phyloP scores from a whole-genome alignment of 1,140 invertebrate genomes.

The Lepidurus arcticus region DNA sequence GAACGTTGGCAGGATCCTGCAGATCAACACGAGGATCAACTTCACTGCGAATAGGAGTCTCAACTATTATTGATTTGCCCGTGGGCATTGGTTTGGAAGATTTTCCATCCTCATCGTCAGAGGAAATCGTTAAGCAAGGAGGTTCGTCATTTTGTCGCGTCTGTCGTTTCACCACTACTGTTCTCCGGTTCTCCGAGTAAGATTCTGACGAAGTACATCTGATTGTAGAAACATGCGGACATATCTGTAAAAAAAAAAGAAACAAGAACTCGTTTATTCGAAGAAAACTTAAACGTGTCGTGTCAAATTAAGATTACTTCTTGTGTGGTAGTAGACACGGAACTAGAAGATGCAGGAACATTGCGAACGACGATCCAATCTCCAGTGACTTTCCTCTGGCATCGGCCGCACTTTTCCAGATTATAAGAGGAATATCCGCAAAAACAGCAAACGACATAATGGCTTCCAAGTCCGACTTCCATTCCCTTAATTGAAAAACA shows the following conservation, averaged over 20 bases:
- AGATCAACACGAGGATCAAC: not conserved
- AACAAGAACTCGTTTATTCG: not conserved
- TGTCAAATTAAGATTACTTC: too few species aligned
- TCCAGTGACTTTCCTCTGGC: not conserved
- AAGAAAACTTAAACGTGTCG: not conserved
- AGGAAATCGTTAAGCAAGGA: slow-evolving; percentile 27
- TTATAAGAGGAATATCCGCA: slow-evolving; percentile 2
- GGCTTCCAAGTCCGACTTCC: not conserved
- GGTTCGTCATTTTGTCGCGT: slow-evolving; percentile 17
- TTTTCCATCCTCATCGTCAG: slow-evolving; percentile 27
- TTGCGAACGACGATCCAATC: not conserved
- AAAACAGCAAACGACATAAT: not conserved
- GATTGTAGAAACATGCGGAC: too few species aligned
- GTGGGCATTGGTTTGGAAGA: not conserved
- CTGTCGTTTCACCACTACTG: not conserved
- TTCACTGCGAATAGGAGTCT: not conserved
- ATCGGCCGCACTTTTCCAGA: not conserved
- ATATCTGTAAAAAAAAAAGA: too few species aligned
- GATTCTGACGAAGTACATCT: not conserved
- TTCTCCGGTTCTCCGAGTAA: not conserved
- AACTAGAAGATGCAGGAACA: not conserved
- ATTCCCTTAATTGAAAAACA: not conserved
- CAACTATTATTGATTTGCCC: not conserved
- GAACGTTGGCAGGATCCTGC: not conserved
- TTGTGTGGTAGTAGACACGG: too few species aligned